Evolutionary conservation across 2,113 vertebrate genomes (phyloP).

Genomic region (Smithornis capensis): DNA sequence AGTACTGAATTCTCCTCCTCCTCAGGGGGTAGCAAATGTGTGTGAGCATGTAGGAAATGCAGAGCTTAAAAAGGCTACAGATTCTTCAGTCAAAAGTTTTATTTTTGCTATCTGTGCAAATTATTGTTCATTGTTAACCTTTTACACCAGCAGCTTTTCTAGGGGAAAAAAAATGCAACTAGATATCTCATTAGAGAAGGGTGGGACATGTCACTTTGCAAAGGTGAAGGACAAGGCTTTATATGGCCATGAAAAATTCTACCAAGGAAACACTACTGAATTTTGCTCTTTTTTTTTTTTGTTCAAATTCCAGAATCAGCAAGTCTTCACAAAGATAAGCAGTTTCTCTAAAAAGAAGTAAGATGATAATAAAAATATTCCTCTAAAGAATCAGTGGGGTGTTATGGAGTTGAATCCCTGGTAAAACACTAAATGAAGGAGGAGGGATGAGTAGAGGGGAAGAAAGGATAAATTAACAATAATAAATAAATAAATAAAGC

Average conservation of each 20-base stretch:
- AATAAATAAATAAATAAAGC: background rate
- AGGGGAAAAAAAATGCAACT: background rate
- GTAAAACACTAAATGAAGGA: slow-evolving; percentile 26
- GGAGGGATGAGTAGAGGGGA: background rate
- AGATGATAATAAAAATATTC: background rate
- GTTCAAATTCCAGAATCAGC: background rate
- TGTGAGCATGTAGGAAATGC: background rate
- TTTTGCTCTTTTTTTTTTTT: background rate
- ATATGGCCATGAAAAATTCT: background rate
- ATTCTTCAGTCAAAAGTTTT: background rate
- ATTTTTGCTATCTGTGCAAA: background rate
- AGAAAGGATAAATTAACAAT: slow-evolving; percentile 24
- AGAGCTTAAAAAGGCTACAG: background rate
- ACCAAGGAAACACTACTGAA: slow-evolving; percentile 12
- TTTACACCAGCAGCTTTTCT: background rate
- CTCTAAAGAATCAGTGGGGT: background rate
- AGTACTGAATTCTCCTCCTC: background rate
- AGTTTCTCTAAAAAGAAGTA: background rate
- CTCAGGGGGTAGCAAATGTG: background rate
- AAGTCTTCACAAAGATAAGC: background rate
- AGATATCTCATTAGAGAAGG: background rate
- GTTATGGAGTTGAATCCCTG: slow-evolving; percentile 30
- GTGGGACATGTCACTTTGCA: background rate
- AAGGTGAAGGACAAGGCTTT: slow-evolving; percentile 19
- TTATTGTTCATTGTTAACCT: background rate